A percentile compares a stretch with the other conserved stretches of the same genome.
Conservation (phyloP, 30 jellyfish, hydroid and myxozoan species). For the Aurelia aurita region DNA sequence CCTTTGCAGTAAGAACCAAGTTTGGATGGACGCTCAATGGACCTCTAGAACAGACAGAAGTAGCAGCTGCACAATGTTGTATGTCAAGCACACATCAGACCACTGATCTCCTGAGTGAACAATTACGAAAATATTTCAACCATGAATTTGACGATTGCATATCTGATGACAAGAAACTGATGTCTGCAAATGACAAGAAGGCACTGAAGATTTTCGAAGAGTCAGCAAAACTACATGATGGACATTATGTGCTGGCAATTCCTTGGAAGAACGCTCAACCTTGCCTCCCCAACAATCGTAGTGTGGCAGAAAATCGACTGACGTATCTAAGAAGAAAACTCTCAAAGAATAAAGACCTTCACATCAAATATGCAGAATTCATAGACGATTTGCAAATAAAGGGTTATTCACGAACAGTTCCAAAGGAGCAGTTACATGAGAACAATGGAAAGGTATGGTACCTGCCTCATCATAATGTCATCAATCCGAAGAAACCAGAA, state of each 20-base stretch:
- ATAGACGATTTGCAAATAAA: conserved; percentile 29
- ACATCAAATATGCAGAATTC: conserved; percentile 12
- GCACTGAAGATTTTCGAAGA: conserved; percentile 31
- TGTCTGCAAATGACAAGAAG: conserved; percentile 36
- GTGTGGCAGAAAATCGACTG: conserved; percentile 34
- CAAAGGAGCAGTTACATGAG: conserved; percentile 6
- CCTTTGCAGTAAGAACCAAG: conserved; percentile 66
- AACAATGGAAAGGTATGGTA: conserved; percentile 12
- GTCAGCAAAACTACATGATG: conserved; percentile 18
- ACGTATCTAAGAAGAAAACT: neutral
- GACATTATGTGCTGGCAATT: conserved; percentile 5
- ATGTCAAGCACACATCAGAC: conserved; percentile 2
- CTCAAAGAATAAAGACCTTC: neutral
- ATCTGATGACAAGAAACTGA: conserved; percentile 13
- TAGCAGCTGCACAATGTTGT: conserved; percentile 13
- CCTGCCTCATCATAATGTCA: too few relatives aligned
- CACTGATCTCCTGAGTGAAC: conserved; percentile 23
- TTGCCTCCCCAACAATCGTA: conserved; percentile 22
- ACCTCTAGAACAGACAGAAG: conserved; percentile 37
- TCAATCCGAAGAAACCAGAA: too few relatives aligned
- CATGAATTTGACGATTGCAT: conserved; percentile 36
- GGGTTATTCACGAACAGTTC: conserved; percentile 32
- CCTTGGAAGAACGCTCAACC: conserved; percentile 36
- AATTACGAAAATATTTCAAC: conserved; percentile 23
- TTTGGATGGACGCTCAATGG: conserved; percentile 76